Base-by-base conservation (phyloP, 2,888 invertebrate species). In the Tanytarsus gracilentus region DNA sequence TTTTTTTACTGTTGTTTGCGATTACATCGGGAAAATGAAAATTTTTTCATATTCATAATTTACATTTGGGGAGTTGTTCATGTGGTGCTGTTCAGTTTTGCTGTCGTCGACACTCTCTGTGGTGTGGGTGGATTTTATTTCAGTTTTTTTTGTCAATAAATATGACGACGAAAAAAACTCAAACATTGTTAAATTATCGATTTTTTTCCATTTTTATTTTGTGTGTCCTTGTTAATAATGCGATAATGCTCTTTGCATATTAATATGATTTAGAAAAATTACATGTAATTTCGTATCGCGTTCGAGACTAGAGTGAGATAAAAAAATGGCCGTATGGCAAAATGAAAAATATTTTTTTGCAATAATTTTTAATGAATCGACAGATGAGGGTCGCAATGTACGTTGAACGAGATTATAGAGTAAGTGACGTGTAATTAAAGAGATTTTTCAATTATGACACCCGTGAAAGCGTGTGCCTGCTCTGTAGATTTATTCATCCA, bases 341-440 rank as follows among this genome's bases (percentile, higher is more conserved):
- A n/a, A 14, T 16, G 4, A 36, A 36, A 33, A 40, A 44, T 23
- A 40, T 18, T 40, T 21, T 40, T 40, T 36, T 36, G n/a, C 36
- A 36, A 51, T 51, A 25, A 55, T 23, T 26, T 55, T 55, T 39
- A 55, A 55, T 55, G 21, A 39, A 9, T 26, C 18, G 26, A 52
- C 52, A 52, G 36, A 11, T 16, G 51, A 51, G 18, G n/a, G n/a
- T n/a, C n/a, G n/a, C n/a, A n/a, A n/a, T n/a, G n/a, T 40, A 40
- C 39, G 16, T 23, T 36, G 16, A 7, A 36, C 16, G 39, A 55
- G 55, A 55, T 55, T 55, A 55, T 18, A 27, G 14, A 40, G 26
- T 55, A 55, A 55, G 55, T 55, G 55, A 55, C 55, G 55, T 55
- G 55, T 55, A 55, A 55, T 55, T 55, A 55, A 55, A 55, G 55